Base-by-base conservation (phyloP, 2,888 invertebrate genomes). In the Melanostoma scalare region DNA sequence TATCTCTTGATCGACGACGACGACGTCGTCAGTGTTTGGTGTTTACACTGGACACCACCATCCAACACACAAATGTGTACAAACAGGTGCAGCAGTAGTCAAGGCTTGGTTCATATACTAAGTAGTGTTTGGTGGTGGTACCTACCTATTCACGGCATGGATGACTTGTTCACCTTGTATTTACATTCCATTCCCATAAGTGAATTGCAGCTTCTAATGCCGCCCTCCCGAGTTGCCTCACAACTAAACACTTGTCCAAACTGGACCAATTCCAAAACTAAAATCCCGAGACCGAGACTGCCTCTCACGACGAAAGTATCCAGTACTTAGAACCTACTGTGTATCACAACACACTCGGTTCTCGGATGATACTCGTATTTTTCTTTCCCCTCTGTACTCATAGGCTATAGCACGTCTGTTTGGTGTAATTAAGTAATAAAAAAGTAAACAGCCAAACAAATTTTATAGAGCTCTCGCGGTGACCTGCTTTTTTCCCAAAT, bases 371-470 rank as follows among this genome's bases (percentile, higher is more conserved):
- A 20, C 20, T 20, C 20, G 20, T 20, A 20, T 20, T 1, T 20
- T 1, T 20, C 20, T 20, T 20, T 20, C 20, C 20, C 20, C 20
- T 20, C 20, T 20, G 20, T 20, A 20, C 20, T 20, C 20, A 20
- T 20, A 20, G 20, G 20, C 44, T 3, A 61, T 46, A 20, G 5
- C 61, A 8, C 33, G 33, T 46, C 55, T 71, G 61, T 71, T 50
- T 56, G 30, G 40, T 44, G 81, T 73, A 82, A 82, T 77, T 82
- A 82, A 82, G 82, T 77, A 73, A 63, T 82, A 73, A 82, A 80
- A 20, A 77, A 55, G 81, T 65, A 81, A 81, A 77, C 61, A 72
- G 67, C 40, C 61, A 56, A 73, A 38, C 55, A 67, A 81, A 72
- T 76, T 80, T 65, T 53, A 71, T 75, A 44, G 63, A 75, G 58